Evolutionary conservation across 2,113 vertebrate genomes (phyloP), one percentile per base, ranked within the genome.

Genomic region (Acanthochromis polyacanthus): DNA sequence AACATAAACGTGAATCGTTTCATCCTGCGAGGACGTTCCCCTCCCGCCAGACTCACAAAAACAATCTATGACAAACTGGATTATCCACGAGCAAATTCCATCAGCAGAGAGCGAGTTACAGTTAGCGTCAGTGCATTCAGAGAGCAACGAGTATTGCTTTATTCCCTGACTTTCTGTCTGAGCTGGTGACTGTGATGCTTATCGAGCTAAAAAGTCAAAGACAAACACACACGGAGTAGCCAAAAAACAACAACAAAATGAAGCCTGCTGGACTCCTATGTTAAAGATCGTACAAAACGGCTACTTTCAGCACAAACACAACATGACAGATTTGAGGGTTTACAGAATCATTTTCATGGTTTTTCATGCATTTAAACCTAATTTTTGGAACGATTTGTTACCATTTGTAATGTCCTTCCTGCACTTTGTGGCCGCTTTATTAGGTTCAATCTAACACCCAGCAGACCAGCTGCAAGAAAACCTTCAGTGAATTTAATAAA

Each of bases 121-220:
- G 65, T 59, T 53, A 6, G 32, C 36, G 69, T 67, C 73, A 60
- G 57, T 75, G 56, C 73, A 53, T 60, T 60, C 71, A 50, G 69
- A 59, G 46, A 55, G 58, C 52, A 72, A 67, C 0, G 16, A 28
- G 20, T 78, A 78, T 80, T 81, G 66, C 73, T 81, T 73, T 57
- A 66, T 64, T 85, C 68, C 75, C 78, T 56, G 74, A 82, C 81
- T 36, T 52, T 74, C 72, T n/a, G 16, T 72, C 38, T 28, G 28
- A 64, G 86, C 88, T 82, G 80, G 75, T 85, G 80, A 70, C 12
- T 43, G 40, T 3, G 38, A 40, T 28, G 43, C 30, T 80, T 40
- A 48, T 16, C 15, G 64, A 69, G 59, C 67, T 25, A 60, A 52
- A 30, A 65, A 10, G 22, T 11, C 40, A 15, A 43, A 43, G 30